A percentile compares a stretch with the other conserved stretches of the same genome.
phyloP scores from a whole-genome alignment of 1,140 invertebrate species.

The Formica exsecta region DNA sequence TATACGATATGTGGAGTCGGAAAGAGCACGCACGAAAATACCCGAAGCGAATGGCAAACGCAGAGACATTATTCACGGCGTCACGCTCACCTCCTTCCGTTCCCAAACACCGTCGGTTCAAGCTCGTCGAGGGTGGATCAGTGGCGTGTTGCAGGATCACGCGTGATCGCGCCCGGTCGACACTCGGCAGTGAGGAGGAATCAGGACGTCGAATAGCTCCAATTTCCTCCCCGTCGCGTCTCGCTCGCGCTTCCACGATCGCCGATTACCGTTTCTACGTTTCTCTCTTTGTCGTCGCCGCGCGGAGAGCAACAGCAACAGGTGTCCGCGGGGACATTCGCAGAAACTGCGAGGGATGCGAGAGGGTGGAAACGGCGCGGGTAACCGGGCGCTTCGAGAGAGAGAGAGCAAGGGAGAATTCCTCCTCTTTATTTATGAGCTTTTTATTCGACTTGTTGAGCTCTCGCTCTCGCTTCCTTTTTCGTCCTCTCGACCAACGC shows the following conservation, averaged over 20 bases:
- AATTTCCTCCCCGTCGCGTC: conserved; percentile 65
- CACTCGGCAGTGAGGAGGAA: conserved; percentile 61
- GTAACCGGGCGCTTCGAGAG: conserved; percentile 76
- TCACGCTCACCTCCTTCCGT: conserved; percentile 79
- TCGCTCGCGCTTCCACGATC: conserved; percentile 46
- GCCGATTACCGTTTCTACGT: conserved; percentile 65
- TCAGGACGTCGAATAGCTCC: conserved; percentile 73
- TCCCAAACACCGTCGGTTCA: not conserved
- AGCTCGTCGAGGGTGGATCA: conserved; percentile 27
- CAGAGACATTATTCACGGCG: conserved; percentile 84
- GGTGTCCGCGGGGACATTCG: conserved; percentile 87
- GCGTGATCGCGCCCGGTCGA: not conserved
- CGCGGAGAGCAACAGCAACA: conserved; percentile 80
- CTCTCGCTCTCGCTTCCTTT: conserved; percentile 72
- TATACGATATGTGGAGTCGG: conserved; percentile 40
- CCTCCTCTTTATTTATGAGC: conserved; percentile 86
- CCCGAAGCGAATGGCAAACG: conserved; percentile 70
- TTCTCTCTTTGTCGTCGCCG: conserved; percentile 73
- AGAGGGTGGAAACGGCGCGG: conserved; percentile 71
- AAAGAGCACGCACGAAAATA: conserved; percentile 6
- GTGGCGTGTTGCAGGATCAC: conserved; percentile 18
- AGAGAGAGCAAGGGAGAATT: conserved; percentile 77
- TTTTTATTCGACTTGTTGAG: conserved; percentile 87
- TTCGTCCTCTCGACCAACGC: conserved; percentile 43
- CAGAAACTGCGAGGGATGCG: conserved; percentile 84